Evolutionary conservation across 2,888 invertebrate genomes (phyloP).

Genomic region (Eristalinus aeneus): DNA sequence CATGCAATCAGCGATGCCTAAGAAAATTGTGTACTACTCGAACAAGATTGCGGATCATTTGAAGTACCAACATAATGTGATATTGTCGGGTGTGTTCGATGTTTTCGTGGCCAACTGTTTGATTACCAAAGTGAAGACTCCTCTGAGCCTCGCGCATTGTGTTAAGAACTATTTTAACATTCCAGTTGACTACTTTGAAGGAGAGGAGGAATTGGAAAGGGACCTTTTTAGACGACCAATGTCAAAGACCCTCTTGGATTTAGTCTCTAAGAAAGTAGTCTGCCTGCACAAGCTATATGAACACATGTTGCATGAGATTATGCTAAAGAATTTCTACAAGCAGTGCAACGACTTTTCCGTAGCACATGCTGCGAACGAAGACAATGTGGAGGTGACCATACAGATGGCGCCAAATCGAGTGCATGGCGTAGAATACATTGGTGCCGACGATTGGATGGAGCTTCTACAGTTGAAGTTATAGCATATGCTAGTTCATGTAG

Average conservation of each 20-base stretch:
- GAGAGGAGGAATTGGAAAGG: conserved; percentile 17
- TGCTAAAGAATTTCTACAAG: conserved; percentile 74
- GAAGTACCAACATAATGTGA: conserved; percentile 72
- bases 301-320: conserved; percentile 73
- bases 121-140: conserved; percentile 63
- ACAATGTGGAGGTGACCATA: conserved; percentile 73
- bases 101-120: conserved; percentile 74
- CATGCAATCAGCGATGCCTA: conserved; percentile 72
- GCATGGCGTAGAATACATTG: conserved; percentile 72
- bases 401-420: conserved; percentile 72
- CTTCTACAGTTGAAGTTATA: background rate
- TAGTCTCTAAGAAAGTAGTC: conserved; percentile 72
- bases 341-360: conserved; percentile 73
- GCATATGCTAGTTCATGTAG: background rate
- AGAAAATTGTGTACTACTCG: conserved; percentile 73
- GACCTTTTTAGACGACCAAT: conserved; percentile 72
- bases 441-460: conserved; percentile 67
- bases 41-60: conserved; percentile 74
- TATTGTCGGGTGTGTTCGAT: conserved; percentile 74
- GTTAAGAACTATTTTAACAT: conserved; percentile 71
- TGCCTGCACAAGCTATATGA: conserved; percentile 74
- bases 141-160: conserved; percentile 70
- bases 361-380: conserved; percentile 71
- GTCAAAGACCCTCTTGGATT: conserved; percentile 35
- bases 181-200: conserved; percentile 70